A percentile compares a stretch with the other conserved stretches of the same genome.
phyloP scores from a whole-genome alignment of 2,888 invertebrate genomes.

The Beris chalybata region DNA sequence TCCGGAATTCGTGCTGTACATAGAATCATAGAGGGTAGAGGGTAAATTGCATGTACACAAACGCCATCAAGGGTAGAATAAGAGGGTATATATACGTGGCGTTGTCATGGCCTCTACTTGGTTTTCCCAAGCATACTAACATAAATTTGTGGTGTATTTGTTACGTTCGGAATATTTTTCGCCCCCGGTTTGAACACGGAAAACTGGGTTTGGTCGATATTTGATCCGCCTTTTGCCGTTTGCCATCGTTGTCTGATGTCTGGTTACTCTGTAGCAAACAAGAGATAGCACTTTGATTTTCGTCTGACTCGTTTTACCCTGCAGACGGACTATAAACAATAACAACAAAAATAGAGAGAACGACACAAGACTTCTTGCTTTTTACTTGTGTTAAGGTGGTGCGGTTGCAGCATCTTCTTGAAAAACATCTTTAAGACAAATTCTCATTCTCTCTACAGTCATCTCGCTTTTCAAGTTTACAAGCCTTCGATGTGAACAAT shows the following conservation, averaged over 20 bases:
- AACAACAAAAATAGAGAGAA: constrained; percentile 11
- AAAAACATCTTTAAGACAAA: constrained; percentile 1
- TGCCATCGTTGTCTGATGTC: constrained; percentile 16
- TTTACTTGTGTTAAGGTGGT: no score
- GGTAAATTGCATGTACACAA: no score
- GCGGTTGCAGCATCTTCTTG: background rate
- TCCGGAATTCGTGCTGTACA: no score
- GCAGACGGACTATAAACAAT: constrained; percentile 2
- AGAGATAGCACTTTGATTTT: constrained; percentile 24
- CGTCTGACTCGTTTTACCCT: constrained; percentile 19
- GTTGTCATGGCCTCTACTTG: constrained; percentile 10
- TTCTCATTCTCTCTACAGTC: background rate
- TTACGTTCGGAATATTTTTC: constrained; percentile 13
- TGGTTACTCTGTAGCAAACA: constrained; percentile 9
- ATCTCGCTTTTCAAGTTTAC: constrained; percentile 12
- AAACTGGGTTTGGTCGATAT: constrained; percentile 36
- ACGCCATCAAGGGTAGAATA: no score
- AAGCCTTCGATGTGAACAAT: no score
- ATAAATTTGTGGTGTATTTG: background rate
- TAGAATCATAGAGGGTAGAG: no score
- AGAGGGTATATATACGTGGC: no score
- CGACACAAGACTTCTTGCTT: no score
- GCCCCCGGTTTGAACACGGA: background rate
- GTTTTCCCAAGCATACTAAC: background rate
- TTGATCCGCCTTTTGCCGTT: constrained; percentile 36